Evolutionary conservation across 53 echinoderm and acorn worm species (phyloP).

Genomic region (Hippasteria phrygiana): DNA sequence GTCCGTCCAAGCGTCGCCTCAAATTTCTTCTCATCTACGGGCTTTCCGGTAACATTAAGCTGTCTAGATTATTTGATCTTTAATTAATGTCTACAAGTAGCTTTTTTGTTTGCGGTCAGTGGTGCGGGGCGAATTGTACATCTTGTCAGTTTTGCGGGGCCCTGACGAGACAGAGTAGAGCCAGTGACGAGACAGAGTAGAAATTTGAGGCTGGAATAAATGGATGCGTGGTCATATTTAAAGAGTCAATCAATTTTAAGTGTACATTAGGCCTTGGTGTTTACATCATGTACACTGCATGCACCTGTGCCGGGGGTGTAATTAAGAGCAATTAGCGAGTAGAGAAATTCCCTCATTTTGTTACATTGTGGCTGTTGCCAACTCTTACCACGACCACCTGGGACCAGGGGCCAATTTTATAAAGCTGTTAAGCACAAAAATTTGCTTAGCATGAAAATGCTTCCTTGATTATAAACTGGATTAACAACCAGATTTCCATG

Average conservation of each 20-base stretch:
- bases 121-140: not conserved
- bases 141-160: not conserved
- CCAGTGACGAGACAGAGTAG: not conserved
- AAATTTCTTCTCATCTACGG: not conserved
- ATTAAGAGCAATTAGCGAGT: not conserved
- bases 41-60: not conserved
- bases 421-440: too few species aligned
- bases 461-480: too few species aligned
- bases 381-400: too few species aligned
- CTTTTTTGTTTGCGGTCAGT: not conserved
- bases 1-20: conserved; percentile 50
- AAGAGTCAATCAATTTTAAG: not conserved
- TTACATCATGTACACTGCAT: not conserved
- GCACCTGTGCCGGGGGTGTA: not conserved
- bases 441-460: too few species aligned
- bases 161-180: not conserved
- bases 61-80: conserved; percentile 13
- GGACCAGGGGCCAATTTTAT: too few species aligned
- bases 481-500: too few species aligned
- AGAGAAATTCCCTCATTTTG: not conserved
- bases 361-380: not conserved
- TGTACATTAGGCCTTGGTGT: not conserved
- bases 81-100: not conserved
- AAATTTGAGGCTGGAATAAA: conserved; percentile 2
- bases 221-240: not conserved